These are phyloP conservation scores for Drosophila fulvimacula DNA, from an alignment of 2,888 invertebrate species.

Conservation along the genomic window DNA sequence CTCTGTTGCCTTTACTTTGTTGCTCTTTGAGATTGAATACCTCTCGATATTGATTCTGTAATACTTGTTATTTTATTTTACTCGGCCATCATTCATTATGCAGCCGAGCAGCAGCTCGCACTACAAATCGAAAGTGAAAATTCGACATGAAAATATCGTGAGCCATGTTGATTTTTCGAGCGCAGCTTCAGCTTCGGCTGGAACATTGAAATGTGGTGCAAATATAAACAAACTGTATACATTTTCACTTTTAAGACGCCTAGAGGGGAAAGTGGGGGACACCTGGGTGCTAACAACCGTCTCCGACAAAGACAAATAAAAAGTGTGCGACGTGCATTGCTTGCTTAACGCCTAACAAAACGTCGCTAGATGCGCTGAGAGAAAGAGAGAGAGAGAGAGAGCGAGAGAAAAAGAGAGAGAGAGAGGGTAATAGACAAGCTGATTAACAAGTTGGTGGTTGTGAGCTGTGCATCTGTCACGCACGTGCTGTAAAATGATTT, in stretches of 20 bases:
- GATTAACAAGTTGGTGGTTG: conserved; percentile 40
- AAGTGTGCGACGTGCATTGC: conserved; percentile 69
- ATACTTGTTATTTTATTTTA: conserved; percentile 9
- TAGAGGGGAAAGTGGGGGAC: conserved; percentile 5
- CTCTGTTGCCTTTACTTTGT: background rate
- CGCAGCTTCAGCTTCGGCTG: conserved; percentile 28
- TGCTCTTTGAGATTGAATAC: background rate
- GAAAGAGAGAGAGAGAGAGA: background rate
- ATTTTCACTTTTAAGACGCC: conserved; percentile 68
- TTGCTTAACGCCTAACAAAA: conserved; percentile 58
- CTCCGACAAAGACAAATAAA: conserved; percentile 66
- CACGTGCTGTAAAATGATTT: conserved; percentile 62
- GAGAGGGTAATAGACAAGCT: conserved; percentile 29
- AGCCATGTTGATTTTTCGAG: conserved; percentile 33
- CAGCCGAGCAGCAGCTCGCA: conserved; percentile 22
- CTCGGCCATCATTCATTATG: conserved; percentile 17
- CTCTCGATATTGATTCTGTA: conserved; percentile 14
- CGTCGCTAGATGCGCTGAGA: background rate
- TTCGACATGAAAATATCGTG: conserved; percentile 69
- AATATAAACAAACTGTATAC: conserved; percentile 69
- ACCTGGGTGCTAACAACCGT: conserved; percentile 47
- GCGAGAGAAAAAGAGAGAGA: too few relatives aligned
- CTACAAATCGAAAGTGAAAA: conserved; percentile 74
- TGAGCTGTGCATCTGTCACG: conserved; percentile 24
- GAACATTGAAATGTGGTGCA: conserved; percentile 46